Evolutionary conservation across 2,888 invertebrate genomes (phyloP).

Genomic region (Anodontia alba): DNA sequence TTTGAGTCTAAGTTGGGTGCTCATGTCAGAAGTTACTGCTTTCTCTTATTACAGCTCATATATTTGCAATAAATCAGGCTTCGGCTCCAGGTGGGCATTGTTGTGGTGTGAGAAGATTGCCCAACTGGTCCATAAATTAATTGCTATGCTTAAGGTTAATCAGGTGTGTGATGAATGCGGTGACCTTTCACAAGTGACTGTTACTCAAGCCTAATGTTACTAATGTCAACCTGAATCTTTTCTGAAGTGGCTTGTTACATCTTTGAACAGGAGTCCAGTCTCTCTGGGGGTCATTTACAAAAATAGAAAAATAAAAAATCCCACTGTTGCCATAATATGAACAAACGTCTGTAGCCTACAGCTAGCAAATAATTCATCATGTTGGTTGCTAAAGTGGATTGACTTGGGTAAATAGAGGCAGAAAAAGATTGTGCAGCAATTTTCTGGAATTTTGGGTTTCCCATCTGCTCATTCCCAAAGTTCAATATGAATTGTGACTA

Average conservation of each 20-base stretch:
- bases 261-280: not conserved
- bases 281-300: not conserved
- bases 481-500: too few species aligned
- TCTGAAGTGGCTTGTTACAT: not conserved
- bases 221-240: constrained; percentile 6
- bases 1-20: too few species aligned
- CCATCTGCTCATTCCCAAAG: too few species aligned
- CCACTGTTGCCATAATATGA: not conserved
- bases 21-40: too few species aligned
- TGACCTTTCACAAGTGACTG: not conserved
- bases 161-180: constrained; percentile 5
- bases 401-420: too few species aligned
- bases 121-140: not conserved
- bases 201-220: not conserved
- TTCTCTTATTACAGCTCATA: too few species aligned
- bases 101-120: not conserved
- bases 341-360: not conserved
- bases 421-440: too few species aligned
- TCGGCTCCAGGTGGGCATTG: not conserved
- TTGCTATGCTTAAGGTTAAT: not conserved
- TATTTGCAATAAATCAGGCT: not conserved
- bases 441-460: too few species aligned
- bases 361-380: too few species aligned
- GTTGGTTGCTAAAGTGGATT: too few species aligned
- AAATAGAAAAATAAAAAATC: constrained; percentile 3